phyloP scores from a whole-genome alignment of 35 echinoderm and acorn worm genomes.

The Holothuria glaberrima region DNA sequence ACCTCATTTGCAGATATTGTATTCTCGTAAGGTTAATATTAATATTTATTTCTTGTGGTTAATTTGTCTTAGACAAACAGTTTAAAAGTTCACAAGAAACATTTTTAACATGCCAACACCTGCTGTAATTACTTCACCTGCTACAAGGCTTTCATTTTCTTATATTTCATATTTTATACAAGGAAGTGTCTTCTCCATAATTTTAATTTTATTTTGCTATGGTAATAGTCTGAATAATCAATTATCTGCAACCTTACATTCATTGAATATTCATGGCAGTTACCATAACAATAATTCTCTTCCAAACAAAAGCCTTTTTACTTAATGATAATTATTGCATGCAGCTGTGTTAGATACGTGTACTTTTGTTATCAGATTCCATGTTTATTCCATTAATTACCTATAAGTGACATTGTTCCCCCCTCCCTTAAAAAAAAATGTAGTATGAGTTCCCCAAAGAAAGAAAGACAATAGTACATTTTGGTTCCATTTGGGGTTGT shows the following conservation, averaged over 20 bases:
- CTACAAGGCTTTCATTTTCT: slow-evolving; percentile 4
- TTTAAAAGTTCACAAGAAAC: background rate
- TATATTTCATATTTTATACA: background rate
- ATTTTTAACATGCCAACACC: slow-evolving; percentile 28
- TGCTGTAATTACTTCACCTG: background rate
- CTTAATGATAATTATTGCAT: background rate
- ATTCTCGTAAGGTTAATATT: background rate
- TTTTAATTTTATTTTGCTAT: slow-evolving; percentile 3
- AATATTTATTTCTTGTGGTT: background rate
- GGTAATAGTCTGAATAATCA: background rate
- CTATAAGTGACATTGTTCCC: too few relatives aligned
- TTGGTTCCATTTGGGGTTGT: background rate
- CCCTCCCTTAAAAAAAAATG: too few relatives aligned
- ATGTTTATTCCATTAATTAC: too few relatives aligned
- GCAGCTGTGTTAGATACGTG: slow-evolving; percentile 3
- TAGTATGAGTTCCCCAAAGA: background rate
- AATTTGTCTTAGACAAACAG: background rate
- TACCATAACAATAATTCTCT: background rate
- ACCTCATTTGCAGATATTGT: background rate
- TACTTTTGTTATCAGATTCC: background rate
- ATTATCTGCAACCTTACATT: background rate
- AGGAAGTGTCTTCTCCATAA: slow-evolving; percentile 40
- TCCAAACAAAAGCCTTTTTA: background rate
- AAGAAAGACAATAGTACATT: background rate
- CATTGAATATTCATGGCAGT: background rate